Base-by-base conservation (phyloP, 2,888 invertebrate species). In the Patella depressa region DNA sequence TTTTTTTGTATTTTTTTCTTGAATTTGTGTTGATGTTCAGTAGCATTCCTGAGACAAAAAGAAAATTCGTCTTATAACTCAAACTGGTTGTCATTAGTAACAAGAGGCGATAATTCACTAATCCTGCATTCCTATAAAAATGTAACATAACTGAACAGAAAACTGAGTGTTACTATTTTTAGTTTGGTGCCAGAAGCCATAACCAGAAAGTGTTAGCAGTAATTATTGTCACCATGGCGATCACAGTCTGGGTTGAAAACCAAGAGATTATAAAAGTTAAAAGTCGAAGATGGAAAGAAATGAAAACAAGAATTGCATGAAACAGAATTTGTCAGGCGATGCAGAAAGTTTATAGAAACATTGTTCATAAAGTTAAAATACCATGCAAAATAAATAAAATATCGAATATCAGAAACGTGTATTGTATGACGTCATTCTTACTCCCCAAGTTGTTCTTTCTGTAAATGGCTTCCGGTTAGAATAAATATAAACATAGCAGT, bases 381-480 rank as follows among this genome's bases (percentile, higher is more conserved):
- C 24, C 65, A 65, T 65, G 65, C 65, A 65, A 65, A 17, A 24
- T 11, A 65, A 11, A 24, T 65, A 24, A 65, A 19, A 11, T 65
- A 24, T 19, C n/a, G 24, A 24, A 19, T 11, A 19, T 24, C 11
- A 19, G 24, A 24, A 65, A 65, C 65, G 12, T 24, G 65, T 65
- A 65, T 65, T 65, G 65, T 65, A 65, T 65, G 65, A 65, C 65
- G 65, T 65, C 65, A 65, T 65, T 19, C 19, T 65, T 65, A 65
- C 24, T 24, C 12, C 11, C 65, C 24, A 65, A 45, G 45, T 45
- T 65, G 19, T 17, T n/a, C 19, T 65, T 9, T 65, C 15, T 65
- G 11, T 24, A 65, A 24, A 65, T 65, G 65, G 65, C 65, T 65
- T 65, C 24, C 14, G 24, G 11, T 24, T 65, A 65, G 24, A 65